These are phyloP conservation scores for Drosophila ogumai DNA, from an alignment of 1,140 invertebrate species.

Conservation along the genomic window DNA sequence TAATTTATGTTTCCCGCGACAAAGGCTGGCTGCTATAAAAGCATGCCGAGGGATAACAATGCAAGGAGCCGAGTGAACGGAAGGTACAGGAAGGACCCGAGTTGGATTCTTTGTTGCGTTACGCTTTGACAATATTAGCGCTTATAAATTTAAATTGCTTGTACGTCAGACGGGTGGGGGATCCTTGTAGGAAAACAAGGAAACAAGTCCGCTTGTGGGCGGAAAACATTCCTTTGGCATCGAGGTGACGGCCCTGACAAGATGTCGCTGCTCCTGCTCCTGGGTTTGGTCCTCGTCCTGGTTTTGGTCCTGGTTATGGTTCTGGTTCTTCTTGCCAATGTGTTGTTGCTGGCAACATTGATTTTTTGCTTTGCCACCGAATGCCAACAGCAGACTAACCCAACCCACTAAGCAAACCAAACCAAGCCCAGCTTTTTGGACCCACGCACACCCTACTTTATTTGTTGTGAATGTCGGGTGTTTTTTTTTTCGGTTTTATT, in stretches of 20 bases:
- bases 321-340: slow-evolving; percentile 27
- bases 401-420: slow-evolving; percentile 14
- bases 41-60: slow-evolving; percentile 58
- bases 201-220: slow-evolving; percentile 36
- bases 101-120: slow-evolving; percentile 59
- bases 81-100: background rate
- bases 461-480: slow-evolving; percentile 56
- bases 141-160: slow-evolving; percentile 77
- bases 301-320: background rate
- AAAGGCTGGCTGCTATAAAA: slow-evolving; percentile 52
- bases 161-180: slow-evolving; percentile 10
- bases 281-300: slow-evolving; percentile 5
- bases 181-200: slow-evolving; percentile 25
- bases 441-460: slow-evolving; percentile 55
- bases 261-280: slow-evolving; percentile 43
- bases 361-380: slow-evolving; percentile 71
- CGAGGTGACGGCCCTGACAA: slow-evolving; percentile 66
- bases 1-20: slow-evolving; percentile 67
- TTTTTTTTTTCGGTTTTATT: slow-evolving; percentile 18
- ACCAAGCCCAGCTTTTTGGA: slow-evolving; percentile 2
- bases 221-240: slow-evolving; percentile 61
- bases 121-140: slow-evolving; percentile 64
- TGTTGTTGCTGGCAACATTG: slow-evolving; percentile 68
- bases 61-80: slow-evolving; percentile 8
- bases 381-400: slow-evolving; percentile 58